phyloP scores from a whole-genome alignment of 1,140 invertebrate species.

The Drosophila insularis region DNA sequence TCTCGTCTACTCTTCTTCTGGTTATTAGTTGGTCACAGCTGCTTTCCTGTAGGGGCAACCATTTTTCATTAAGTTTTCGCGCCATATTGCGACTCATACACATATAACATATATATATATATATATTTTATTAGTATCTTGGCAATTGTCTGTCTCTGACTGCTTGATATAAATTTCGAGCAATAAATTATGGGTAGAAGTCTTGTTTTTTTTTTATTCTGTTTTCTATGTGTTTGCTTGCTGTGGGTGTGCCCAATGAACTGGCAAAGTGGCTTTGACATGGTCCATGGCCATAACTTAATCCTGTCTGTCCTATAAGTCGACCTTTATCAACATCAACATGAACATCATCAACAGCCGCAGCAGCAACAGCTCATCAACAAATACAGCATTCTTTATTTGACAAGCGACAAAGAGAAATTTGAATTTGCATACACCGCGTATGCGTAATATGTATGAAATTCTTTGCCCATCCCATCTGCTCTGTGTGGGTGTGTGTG shows the following conservation, averaged over 20 bases:
- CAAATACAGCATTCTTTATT: constrained; percentile 40
- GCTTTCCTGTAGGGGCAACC: constrained; percentile 43
- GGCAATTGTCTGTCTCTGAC: constrained; percentile 54
- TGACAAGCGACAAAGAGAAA: constrained; percentile 29
- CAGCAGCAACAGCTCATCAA: constrained; percentile 35
- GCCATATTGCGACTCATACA: constrained; percentile 57
- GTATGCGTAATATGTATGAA: constrained; percentile 35
- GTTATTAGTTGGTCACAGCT: constrained; percentile 69
- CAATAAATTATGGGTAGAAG: constrained; percentile 53
- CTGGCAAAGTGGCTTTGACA: constrained; percentile 53
- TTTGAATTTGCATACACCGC: constrained; percentile 54
- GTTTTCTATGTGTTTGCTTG: not conserved
- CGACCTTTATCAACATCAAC: constrained; percentile 57
- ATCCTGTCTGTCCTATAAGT: constrained; percentile 28
- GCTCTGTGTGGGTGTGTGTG: not conserved
- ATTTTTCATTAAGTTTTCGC: constrained; percentile 75
- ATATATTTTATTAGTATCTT: constrained; percentile 62
- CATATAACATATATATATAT: constrained; percentile 40
- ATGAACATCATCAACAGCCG: not conserved
- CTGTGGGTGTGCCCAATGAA: constrained; percentile 42
- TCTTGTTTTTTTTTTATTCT: not conserved
- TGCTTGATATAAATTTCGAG: constrained; percentile 58
- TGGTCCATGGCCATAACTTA: constrained; percentile 45
- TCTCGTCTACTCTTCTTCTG: constrained; percentile 21
- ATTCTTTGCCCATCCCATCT: not conserved